A percentile compares a stretch with the other conserved stretches of the same genome.
Conservation (phyloP, 2,888 invertebrate genomes). For the Pyrgus malvae region DNA sequence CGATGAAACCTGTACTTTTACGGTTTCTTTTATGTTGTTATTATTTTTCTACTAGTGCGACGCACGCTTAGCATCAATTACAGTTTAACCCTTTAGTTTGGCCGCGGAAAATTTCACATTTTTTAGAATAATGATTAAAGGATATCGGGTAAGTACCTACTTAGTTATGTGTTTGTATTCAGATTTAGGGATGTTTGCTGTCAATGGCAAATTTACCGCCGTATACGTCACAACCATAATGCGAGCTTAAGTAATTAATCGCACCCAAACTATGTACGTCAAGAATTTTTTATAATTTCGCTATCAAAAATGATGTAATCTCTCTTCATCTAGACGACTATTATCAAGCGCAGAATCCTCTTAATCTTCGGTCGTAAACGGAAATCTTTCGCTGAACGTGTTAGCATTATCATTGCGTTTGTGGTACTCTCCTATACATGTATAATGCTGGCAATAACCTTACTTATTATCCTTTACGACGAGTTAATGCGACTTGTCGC, state of each 20-base stretch:
- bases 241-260: conserved; percentile 31
- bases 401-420: conserved; percentile 64
- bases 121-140: background rate
- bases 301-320: conserved; percentile 60
- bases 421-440: conserved; percentile 44
- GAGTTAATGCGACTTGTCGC: conserved; percentile 70
- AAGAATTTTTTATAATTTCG: conserved; percentile 35
- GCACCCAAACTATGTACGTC: conserved; percentile 37
- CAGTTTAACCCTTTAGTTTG: background rate
- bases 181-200: conserved; percentile 11
- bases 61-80: too few species aligned
- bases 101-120: conserved; percentile 4
- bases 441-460: conserved; percentile 71
- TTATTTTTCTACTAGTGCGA: too few species aligned
- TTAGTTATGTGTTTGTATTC: background rate
- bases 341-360: conserved; percentile 71
- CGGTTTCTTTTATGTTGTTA: too few species aligned
- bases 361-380: conserved; percentile 74
- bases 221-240: conserved; percentile 9
- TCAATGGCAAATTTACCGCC: conserved; percentile 18
- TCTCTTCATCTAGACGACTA: conserved; percentile 45
- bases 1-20: too few species aligned
- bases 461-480: conserved; percentile 78
- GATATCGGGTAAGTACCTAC: too few species aligned
- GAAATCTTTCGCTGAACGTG: conserved; percentile 69